phyloP scores from a whole-genome alignment of 2,113 vertebrate genomes.

The Callionymus lyra region DNA sequence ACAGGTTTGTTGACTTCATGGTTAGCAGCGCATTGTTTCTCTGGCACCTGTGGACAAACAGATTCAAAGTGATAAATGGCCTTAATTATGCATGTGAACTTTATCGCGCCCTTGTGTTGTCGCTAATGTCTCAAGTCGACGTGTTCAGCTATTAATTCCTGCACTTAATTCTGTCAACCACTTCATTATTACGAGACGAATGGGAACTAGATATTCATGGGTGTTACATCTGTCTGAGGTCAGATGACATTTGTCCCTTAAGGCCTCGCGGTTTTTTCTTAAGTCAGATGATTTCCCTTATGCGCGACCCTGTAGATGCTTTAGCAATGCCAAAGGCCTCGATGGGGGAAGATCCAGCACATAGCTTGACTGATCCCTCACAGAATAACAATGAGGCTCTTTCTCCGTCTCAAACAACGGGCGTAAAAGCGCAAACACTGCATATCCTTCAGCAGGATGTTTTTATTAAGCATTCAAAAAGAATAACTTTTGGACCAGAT shows the following conservation, averaged over 20 bases:
- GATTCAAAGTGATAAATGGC: slow-evolving; percentile 21
- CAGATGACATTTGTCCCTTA: slow-evolving; percentile 31
- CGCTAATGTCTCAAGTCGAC: slow-evolving; percentile 13
- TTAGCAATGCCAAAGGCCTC: slow-evolving; percentile 35
- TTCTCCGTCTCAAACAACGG: slow-evolving; percentile 14
- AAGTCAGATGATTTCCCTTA: slow-evolving; percentile 51
- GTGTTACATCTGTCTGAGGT: slow-evolving; percentile 6
- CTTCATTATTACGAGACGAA: too few relatives aligned
- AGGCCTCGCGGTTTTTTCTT: slow-evolving; percentile 37
- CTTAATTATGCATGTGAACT: slow-evolving; percentile 20
- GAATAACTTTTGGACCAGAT: too few relatives aligned
- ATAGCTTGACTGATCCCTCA: slow-evolving; percentile 42
- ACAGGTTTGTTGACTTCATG: slow-evolving; percentile 16
- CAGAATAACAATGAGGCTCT: slow-evolving; percentile 51
- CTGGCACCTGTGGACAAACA: slow-evolving; percentile 40
- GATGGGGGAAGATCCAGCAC: slow-evolving; percentile 28
- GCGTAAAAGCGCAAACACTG: slow-evolving; percentile 9
- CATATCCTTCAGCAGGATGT: slow-evolving; percentile 8
- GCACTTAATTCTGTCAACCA: too few relatives aligned
- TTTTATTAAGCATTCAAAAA: too few relatives aligned
- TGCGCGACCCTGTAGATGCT: slow-evolving; percentile 36
- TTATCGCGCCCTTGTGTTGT: slow-evolving; percentile 9
- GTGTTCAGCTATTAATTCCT: slow-evolving; percentile 12
- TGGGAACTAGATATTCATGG: too few relatives aligned
- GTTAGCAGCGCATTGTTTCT: slow-evolving; percentile 14